Evolutionary conservation across 2,888 invertebrate species (phyloP), one percentile per base, ranked within the genome.

Genomic region (Trissolcus japonicus): DNA sequence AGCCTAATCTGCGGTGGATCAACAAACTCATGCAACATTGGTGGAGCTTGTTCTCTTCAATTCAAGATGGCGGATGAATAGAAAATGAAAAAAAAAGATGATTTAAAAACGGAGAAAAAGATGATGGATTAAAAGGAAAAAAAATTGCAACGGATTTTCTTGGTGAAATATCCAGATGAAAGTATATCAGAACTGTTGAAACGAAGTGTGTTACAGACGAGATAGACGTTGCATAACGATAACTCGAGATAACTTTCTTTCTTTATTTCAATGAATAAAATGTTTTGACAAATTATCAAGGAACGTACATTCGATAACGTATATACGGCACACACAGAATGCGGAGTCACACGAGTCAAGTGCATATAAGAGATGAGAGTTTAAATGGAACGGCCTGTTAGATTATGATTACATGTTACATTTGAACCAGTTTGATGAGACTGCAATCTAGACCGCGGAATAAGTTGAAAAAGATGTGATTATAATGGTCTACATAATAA

Each of bases 361-460:
- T 16, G 6, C 16, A 46, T 46, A 46, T 16, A 9, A n/a, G 46
- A 65, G 54, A 62, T 19, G 41, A 25, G 57, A 66, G 57, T 66
- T 66, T 51, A 56, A 65, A 65, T 50, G 65, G 56, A 50, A 46
- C 48, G 7, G 48, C 17, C 53, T 14, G 57, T 66, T 66, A 51
- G 41, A 57, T 66, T 57, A 51, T 66, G 66, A 66, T 66, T 66
- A 57, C 66, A 66, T 41, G 66, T 57, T 66, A 25, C 51, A 25
- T 66, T 41, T 41, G 48, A 66, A 66, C 66, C 41, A 50, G 66
- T 66, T 57, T 57, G 48, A 57, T 66, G 57, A 66, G 57, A 57
- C 16, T 25, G 19, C 16, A 46, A 65, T 66, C 54, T 41, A 19
- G 21, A 56, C 40, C 16, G 6, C 35, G 51, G 40, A 57, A 51